phyloP scores from a whole-genome alignment of 2,888 invertebrate genomes.

The Harpalus rufipes region DNA sequence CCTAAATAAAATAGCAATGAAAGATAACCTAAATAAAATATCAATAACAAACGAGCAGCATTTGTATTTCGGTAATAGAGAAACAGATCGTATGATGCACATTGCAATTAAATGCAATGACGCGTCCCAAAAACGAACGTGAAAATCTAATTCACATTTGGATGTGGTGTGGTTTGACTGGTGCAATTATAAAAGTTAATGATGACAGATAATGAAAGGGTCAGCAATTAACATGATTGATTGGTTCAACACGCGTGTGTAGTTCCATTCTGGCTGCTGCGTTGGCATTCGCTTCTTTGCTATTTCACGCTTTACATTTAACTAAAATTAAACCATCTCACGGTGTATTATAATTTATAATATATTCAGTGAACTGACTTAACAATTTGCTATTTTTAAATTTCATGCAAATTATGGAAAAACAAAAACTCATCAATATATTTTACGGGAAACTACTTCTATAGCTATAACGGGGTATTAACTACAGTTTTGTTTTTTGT shows the following conservation, averaged over 20 bases:
- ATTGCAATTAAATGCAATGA: conserved; percentile 43
- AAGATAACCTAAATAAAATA: too few relatives aligned
- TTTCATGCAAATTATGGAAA: too few relatives aligned
- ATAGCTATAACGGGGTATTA: too few relatives aligned
- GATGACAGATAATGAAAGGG: conserved; percentile 58
- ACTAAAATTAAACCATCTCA: too few relatives aligned
- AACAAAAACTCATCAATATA: too few relatives aligned
- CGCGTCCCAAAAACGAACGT: conserved; percentile 45
- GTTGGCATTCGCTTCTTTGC: conserved; percentile 28
- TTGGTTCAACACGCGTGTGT: conserved; percentile 49
- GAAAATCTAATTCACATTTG: conserved; percentile 58
- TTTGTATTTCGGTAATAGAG: conserved; percentile 16
- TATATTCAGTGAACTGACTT: too few relatives aligned
- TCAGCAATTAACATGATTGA: conserved; percentile 53
- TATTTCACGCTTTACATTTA: background rate
- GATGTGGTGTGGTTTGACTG: conserved; percentile 33
- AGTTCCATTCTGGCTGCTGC: conserved; percentile 24
- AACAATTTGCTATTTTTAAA: too few relatives aligned
- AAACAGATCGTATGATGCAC: conserved; percentile 31
- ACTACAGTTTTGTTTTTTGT: too few relatives aligned
- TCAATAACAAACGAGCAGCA: background rate
- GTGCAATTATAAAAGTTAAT: conserved; percentile 57
- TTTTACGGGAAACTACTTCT: too few relatives aligned
- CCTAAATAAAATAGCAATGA: too few relatives aligned
- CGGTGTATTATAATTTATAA: too few relatives aligned